Evolutionary conservation across 2,113 vertebrate species (phyloP), one percentile per base, ranked within the genome.

Genomic region (Misgurnus anguillicaudatus): DNA sequence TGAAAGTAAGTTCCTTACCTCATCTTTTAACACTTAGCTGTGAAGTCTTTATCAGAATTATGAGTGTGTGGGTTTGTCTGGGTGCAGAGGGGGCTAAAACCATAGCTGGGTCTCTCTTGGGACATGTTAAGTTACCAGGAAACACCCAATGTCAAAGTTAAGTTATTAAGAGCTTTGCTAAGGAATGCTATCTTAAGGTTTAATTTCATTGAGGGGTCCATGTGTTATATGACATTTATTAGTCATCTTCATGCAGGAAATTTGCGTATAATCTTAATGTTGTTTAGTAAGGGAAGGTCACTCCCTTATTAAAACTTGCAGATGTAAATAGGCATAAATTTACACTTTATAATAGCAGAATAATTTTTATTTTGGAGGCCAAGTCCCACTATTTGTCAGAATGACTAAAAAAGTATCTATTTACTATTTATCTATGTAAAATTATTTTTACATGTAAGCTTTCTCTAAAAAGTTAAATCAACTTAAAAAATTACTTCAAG

Each of bases 11-110:
- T 75, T 73, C 42, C 81, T 41, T 82, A 75, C 38, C 76, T 61
- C 68, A 79, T 55, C 72, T 55, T 83, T 77, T 83, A 83, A 63
- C 76, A 79, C 60, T 79, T 21, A 36, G 63, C 60, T 79, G 70
- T 79, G 68, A 68, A 58, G 67, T 76, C 47, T 80, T 74, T 76
- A 75, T 83, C 71, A 76, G 72, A 78, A 68, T 36, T 77, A 60
- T 65, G 73, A 60, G 75, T 68, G 41, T 58, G 66, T 60, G 80
- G 67, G 58, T 63, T 31, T 58, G 45, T 67, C 61, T 42, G 69
- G 4, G 78, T 61, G 60, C 16, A 21, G 45, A 67, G 38, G 14
- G 8, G 72, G 55, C 72, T 70, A 11, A 80, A 71, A 64, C 24
- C 53, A 24, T 51, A 36, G 48, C 58, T 16, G 36, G 67, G 48